These are phyloP conservation scores for Hyaena hyaena DNA, from an alignment of 2,113 vertebrate species.

Conservation along the genomic window DNA sequence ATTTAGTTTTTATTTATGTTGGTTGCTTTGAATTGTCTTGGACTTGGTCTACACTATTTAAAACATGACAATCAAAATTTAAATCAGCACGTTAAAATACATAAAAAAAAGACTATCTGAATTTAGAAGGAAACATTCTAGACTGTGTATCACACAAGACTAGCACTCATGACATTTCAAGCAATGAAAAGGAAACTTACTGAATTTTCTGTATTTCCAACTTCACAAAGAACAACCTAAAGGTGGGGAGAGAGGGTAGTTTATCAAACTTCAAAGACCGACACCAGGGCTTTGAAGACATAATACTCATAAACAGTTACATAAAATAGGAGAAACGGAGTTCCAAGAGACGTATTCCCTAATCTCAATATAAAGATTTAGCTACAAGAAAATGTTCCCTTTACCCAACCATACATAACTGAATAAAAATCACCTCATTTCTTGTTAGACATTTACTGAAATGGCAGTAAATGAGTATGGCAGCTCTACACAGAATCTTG, in stretches of 20 bases:
- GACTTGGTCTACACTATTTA: background rate
- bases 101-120: background rate
- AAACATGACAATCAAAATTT: background rate
- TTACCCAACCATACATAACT: background rate
- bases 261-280: background rate
- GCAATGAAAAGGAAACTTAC: background rate
- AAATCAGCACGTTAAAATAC: background rate
- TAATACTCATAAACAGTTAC: background rate
- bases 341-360: background rate
- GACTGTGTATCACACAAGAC: background rate
- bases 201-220: background rate
- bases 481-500: background rate
- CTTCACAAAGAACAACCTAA: slow-evolving; percentile 2
- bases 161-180: background rate
- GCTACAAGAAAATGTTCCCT: background rate
- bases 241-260: background rate
- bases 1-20: slow-evolving; percentile 31
- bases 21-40: background rate
- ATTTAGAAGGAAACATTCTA: background rate
- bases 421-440: slow-evolving; percentile 1
- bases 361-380: background rate
- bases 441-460: background rate
- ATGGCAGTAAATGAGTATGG: too few relatives aligned
- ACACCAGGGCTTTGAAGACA: background rate
- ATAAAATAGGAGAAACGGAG: background rate